Conservation (phyloP, 2,113 vertebrate genomes). For the Ptilorrhoa leucosticta region DNA sequence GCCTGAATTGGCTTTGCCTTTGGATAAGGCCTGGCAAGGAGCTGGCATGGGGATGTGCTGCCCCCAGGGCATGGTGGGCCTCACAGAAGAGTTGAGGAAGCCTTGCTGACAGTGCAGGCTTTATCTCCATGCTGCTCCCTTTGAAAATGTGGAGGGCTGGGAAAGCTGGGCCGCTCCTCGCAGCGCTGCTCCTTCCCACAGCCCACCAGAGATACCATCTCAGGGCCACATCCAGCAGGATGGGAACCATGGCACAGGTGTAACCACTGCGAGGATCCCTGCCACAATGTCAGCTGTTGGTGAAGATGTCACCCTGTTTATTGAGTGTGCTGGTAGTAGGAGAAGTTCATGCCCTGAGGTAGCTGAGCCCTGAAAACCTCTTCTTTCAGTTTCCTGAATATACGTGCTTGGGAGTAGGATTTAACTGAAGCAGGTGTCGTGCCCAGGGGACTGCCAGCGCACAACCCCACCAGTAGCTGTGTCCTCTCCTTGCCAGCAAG, state of each 20-base stretch:
- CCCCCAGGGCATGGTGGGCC: not conserved
- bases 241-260: not conserved
- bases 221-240: fast-evolving
- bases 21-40: not conserved
- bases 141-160: not conserved
- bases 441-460: not conserved
- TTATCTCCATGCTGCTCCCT: not conserved
- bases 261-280: fast-evolving
- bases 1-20: not conserved
- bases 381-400: not conserved
- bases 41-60: fast-evolving
- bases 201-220: not conserved
- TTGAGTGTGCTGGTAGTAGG: not conserved
- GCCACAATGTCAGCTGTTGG: not conserved
- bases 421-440: not conserved
- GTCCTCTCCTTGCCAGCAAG: not conserved
- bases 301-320: not conserved
- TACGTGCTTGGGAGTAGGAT: not conserved
- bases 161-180: fast-evolving
- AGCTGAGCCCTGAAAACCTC: not conserved
- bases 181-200: not conserved
- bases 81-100: not conserved
- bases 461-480: not conserved
- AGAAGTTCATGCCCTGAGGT: not conserved
- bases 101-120: not conserved